Conservation (phyloP, 2,113 vertebrate species). For the Heteronetta atricapilla region DNA sequence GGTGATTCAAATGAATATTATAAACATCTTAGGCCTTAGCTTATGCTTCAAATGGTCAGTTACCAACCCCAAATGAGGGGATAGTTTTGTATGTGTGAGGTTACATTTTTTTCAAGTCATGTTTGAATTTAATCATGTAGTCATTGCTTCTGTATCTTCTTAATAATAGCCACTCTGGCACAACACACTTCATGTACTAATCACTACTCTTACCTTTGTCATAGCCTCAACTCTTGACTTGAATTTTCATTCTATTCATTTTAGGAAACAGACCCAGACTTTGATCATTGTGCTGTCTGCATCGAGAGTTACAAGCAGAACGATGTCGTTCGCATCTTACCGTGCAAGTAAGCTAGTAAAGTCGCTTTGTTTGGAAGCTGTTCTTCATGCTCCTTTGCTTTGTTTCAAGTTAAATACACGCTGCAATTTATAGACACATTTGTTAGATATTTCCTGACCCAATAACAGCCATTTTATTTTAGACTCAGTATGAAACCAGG, state of each 20-base stretch:
- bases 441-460: not conserved
- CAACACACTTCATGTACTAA: not conserved
- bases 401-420: not conserved
- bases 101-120: not conserved
- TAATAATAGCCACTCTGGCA: not conserved
- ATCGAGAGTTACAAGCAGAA: constrained; percentile 98
- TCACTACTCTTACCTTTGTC: not conserved
- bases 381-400: not conserved
- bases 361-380: constrained; percentile 24
- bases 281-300: constrained; percentile 97
- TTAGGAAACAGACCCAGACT: constrained; percentile 97
- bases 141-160: not conserved
- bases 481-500: not conserved
- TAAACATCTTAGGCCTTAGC: not conserved
- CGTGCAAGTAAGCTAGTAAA: constrained; percentile 91
- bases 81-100: not conserved
- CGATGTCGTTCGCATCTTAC: constrained; percentile 94
- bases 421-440: not conserved
- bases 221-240: constrained; percentile 40
- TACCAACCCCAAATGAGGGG: not conserved
- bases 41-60: not conserved
- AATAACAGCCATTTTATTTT: not conserved
- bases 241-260: constrained; percentile 61
- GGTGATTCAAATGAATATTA: not conserved
- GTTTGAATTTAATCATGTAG: not conserved